Base-by-base conservation (phyloP, 2,888 invertebrate genomes). In the Euphydryas editha region DNA sequence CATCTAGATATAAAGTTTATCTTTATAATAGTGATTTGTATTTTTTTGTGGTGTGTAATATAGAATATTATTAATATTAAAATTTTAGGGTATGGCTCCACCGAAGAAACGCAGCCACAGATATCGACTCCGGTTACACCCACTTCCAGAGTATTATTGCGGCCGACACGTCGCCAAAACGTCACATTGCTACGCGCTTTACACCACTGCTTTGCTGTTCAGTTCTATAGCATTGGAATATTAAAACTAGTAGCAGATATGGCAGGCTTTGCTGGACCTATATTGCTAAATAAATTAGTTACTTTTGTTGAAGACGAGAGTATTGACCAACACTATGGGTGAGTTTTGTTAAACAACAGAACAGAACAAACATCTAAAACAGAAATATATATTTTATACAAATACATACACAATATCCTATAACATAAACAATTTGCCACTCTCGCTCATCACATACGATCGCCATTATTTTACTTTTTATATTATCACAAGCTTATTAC, bases 231-330 rank as follows among this genome's bases (percentile, higher is more conserved):
- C 49, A 95, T 98, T 76, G 98, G 98, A 39, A 79, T 97, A 64
- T 85, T 98, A 13, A 97, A 97, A 85, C 93, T 99, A 51, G 81
- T 96, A 6, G 95, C 97, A 0, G 99, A 99, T 81, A 94, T 94
- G 78, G 93, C 96, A 2, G 96, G 96, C 1, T 99, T 99, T 89
- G 96, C 96, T 20, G 98, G 98, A 0, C 99, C 99, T 0, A 86
- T 99, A 67, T 89, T 99, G 39, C 93, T 99, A 1, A 98, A 97
- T 80, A 94, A 93, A 78, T 91, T 99, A 36, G 95, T 99, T 1
- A 90, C 93, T 24, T 98, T 95, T 81, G 95, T 98, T 68, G 96
- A 97, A 83, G 94, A 95, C 75, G 94, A 94, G 74, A 91, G 93
- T 36, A 95, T 96, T 75, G 94, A 95, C 72, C 86, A 94, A 64